Evolutionary conservation across 2,888 invertebrate species (phyloP).

Genomic region (Chelonus formosanus): DNA sequence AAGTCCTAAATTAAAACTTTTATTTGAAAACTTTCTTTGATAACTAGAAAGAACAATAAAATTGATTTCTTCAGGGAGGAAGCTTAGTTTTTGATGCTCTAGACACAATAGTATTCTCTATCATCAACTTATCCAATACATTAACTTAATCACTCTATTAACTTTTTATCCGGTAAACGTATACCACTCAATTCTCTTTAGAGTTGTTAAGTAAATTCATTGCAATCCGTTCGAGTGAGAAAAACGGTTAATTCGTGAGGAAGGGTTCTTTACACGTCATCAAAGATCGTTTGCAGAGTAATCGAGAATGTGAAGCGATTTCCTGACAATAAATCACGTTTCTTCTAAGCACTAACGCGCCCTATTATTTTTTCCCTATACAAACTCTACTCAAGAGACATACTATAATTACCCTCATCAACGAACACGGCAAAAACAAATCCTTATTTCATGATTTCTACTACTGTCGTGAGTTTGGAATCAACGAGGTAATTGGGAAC

Average conservation of each 20-base stretch:
- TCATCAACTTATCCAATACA: too few relatives aligned
- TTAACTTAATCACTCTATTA: too few relatives aligned
- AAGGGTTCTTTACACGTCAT: slow-evolving; percentile 31
- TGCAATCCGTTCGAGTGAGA: slow-evolving; percentile 3
- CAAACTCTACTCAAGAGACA: not conserved
- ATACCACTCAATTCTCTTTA: not conserved
- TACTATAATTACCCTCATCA: slow-evolving; percentile 47
- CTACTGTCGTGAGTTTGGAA: slow-evolving; percentile 44
- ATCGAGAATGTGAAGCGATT: slow-evolving; percentile 22
- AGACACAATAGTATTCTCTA: too few relatives aligned
- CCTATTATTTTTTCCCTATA: not conserved
- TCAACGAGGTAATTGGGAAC: slow-evolving; percentile 55
- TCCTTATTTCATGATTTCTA: slow-evolving; percentile 32
- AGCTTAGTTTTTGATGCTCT: too few relatives aligned
- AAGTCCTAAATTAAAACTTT: too few relatives aligned
- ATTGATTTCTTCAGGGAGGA: too few relatives aligned
- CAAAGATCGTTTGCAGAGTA: slow-evolving; percentile 25
- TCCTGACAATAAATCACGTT: slow-evolving; percentile 25
- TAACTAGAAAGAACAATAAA: too few relatives aligned
- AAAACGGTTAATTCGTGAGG: slow-evolving; percentile 17
- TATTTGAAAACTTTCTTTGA: too few relatives aligned
- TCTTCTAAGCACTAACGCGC: not conserved
- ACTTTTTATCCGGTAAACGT: too few relatives aligned
- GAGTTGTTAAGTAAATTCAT: slow-evolving; percentile 2
- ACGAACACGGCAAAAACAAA: slow-evolving; percentile 48